These are phyloP conservation scores for Pyrgus malvae DNA, from an alignment of 2,888 invertebrate genomes.

Conservation along the genomic window DNA sequence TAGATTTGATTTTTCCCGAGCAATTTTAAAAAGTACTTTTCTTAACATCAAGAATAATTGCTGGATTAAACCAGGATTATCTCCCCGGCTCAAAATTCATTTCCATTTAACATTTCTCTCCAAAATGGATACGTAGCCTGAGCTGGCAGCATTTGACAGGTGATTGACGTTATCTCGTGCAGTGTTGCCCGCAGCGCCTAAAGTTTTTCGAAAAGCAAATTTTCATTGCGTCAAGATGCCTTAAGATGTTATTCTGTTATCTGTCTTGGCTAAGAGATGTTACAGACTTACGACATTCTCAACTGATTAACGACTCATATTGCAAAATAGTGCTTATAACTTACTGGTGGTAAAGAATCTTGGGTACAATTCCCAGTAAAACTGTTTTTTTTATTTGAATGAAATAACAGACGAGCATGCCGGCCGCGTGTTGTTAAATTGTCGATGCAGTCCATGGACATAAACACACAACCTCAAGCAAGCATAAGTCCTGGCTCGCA, in stretches of 20 bases:
- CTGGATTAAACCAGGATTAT: constrained; percentile 5
- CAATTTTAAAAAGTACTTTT: no score
- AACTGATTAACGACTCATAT: constrained; percentile 6
- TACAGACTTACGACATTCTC: no score
- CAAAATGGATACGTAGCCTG: constrained; percentile 17
- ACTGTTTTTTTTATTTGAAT: no score
- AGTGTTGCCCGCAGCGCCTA: constrained; percentile 23
- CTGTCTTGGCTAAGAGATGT: constrained; percentile 11
- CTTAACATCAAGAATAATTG: not conserved
- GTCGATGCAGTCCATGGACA: no score
- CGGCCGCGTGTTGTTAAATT: no score
- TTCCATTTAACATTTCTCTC: constrained; percentile 11
- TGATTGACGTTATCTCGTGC: constrained; percentile 24
- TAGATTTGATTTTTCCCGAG: no score
- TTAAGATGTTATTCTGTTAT: constrained; percentile 32
- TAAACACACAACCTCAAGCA: no score
- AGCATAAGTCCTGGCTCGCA: no score
- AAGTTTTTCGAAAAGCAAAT: constrained; percentile 25
- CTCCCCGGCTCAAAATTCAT: constrained; percentile 6
- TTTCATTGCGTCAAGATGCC: constrained; percentile 30
- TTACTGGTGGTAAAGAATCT: no score
- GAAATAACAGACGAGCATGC: no score
- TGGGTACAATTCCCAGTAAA: no score
- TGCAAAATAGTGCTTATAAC: no score
- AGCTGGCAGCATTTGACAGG: constrained; percentile 24